Conservation (phyloP, 53 echinoderm and acorn worm genomes). For the Temnopleurus reevesii region DNA sequence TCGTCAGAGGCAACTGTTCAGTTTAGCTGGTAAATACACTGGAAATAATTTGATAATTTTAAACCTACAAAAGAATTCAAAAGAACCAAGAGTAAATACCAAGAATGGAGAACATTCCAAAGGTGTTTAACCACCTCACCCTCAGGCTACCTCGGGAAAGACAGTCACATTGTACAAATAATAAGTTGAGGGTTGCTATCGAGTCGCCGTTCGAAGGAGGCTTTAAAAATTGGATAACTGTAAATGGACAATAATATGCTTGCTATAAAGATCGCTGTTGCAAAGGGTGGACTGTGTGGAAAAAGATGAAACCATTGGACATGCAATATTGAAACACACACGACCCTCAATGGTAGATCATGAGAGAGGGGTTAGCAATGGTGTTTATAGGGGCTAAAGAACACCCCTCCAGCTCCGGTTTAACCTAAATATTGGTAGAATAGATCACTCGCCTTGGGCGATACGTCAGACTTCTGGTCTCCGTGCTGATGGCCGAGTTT, state of each 20-base stretch:
- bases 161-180: not conserved
- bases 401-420: conserved; percentile 33
- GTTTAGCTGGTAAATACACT: too few species aligned
- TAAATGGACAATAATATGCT: not conserved
- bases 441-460: not conserved
- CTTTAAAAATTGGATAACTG: not conserved
- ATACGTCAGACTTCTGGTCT: conserved; percentile 14
- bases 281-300: too few species aligned
- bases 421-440: conserved; percentile 34
- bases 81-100: not conserved
- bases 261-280: not conserved
- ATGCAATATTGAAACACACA: not conserved
- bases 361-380: not conserved
- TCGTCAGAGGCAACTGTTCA: too few species aligned
- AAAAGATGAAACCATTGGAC: too few species aligned
- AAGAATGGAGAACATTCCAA: not conserved
- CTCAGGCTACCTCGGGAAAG: not conserved
- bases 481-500: too few species aligned
- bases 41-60: conserved; percentile 1
- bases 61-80: not conserved
- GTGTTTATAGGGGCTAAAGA: conserved; percentile 14
- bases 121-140: conserved; percentile 17
- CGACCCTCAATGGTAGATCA: not conserved
- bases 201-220: not conserved
- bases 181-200: not conserved